Conservation (phyloP, 2,888 invertebrate species). For the Elmis aenea region DNA sequence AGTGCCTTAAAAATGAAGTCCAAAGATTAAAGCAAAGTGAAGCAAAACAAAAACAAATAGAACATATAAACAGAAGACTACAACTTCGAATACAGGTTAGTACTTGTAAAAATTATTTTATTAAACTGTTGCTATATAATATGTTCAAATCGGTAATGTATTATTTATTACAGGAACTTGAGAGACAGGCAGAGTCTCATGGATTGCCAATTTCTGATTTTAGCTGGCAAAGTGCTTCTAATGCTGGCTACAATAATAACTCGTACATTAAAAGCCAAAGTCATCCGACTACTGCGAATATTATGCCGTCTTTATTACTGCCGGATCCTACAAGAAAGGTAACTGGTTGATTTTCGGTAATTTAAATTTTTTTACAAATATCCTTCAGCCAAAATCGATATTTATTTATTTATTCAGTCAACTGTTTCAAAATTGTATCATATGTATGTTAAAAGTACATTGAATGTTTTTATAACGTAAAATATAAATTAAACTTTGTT, state of each 20-base stretch:
- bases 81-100: slow-evolving; percentile 76
- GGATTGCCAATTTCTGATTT: slow-evolving; percentile 64
- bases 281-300: slow-evolving; percentile 33
- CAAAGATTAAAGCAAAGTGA: slow-evolving; percentile 72
- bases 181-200: slow-evolving; percentile 70
- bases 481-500: too few relatives aligned
- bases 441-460: too few relatives aligned
- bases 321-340: slow-evolving; percentile 46
- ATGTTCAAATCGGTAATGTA: background rate
- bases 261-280: slow-evolving; percentile 45
- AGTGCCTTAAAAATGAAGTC: slow-evolving; percentile 70
- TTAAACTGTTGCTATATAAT: slow-evolving; percentile 1
- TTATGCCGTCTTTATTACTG: slow-evolving; percentile 40
- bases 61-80: slow-evolving; percentile 76
- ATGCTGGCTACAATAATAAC: slow-evolving; percentile 38
- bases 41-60: slow-evolving; percentile 72
- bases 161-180: slow-evolving; percentile 59
- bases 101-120: slow-evolving; percentile 4
- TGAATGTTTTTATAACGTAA: too few relatives aligned
- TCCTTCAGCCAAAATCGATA: too few relatives aligned
- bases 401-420: too few relatives aligned
- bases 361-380: slow-evolving; percentile 2
- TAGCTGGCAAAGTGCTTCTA: slow-evolving; percentile 51
- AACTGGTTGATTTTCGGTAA: slow-evolving; percentile 19
- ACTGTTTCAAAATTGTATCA: too few relatives aligned